These are phyloP conservation scores for Sisor rabdophorus DNA, from an alignment of 2,113 vertebrate species.

Conservation along the genomic window DNA sequence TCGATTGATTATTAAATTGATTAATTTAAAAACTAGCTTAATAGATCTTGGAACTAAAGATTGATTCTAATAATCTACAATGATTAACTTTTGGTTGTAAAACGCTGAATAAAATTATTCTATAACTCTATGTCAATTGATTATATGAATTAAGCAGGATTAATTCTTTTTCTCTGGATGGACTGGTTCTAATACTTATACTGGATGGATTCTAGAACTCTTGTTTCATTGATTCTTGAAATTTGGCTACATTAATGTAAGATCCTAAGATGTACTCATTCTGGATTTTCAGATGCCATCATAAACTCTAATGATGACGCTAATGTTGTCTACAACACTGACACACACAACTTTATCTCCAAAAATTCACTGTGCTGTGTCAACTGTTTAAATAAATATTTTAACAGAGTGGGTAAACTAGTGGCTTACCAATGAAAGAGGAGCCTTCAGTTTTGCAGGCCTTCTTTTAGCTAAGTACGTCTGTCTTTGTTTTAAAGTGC, in stretches of 20 bases:
- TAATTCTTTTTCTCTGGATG: background rate
- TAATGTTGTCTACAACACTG: background rate
- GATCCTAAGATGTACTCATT: background rate
- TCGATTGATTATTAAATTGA: too few relatives aligned
- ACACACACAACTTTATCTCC: background rate
- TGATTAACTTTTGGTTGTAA: background rate
- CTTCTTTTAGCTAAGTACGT: conserved; percentile 20
- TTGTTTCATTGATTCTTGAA: too few relatives aligned
- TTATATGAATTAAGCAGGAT: background rate
- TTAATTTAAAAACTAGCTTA: background rate
- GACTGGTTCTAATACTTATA: background rate
- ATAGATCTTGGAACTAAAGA: background rate
- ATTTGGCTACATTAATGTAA: too few relatives aligned
- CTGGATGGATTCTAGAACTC: background rate
- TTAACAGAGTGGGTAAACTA: background rate
- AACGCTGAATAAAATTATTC: background rate
- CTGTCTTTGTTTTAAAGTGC: conserved; percentile 8
- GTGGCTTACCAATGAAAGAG: conserved; percentile 43
- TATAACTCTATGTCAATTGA: background rate
- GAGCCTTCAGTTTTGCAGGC: conserved; percentile 32
- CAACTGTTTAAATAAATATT: background rate
- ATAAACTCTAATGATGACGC: background rate
- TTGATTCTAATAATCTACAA: background rate
- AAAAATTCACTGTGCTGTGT: too few relatives aligned
- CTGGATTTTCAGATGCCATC: background rate